A percentile compares a stretch with the other conserved stretches of the same genome.
phyloP scores from a whole-genome alignment of 2,797 vertebrate genomes.

The Spatula versicolor region DNA sequence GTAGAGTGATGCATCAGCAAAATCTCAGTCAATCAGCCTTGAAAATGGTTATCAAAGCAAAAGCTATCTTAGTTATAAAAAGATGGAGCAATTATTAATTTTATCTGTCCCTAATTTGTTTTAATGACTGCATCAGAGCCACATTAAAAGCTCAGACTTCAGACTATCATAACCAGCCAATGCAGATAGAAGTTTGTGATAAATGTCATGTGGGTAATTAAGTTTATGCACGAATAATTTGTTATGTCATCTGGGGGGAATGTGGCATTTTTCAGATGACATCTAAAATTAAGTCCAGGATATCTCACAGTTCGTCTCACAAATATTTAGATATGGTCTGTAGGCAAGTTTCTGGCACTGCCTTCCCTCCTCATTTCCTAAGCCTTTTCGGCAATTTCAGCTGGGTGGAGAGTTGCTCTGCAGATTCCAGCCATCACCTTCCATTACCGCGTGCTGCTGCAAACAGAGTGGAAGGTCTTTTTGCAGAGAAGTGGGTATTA shows the following conservation, averaged over 20 bases:
- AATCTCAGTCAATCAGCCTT: background rate
- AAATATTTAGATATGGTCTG: background rate
- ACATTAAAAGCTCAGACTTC: slow-evolving; percentile 15
- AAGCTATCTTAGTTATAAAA: background rate
- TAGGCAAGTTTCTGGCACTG: background rate
- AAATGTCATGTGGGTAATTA: slow-evolving; percentile 51
- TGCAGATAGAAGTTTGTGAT: slow-evolving; percentile 1
- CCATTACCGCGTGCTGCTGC: background rate
- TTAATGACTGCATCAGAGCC: slow-evolving; percentile 17
- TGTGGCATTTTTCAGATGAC: slow-evolving; percentile 42
- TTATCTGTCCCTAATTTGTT: slow-evolving; percentile 26
- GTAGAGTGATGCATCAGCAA: background rate
- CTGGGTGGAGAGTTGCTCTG: background rate
- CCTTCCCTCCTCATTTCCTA: background rate
- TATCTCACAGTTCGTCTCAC: background rate
- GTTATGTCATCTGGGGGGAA: background rate
- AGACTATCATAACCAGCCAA: background rate
- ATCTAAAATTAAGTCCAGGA: slow-evolving; percentile 32
- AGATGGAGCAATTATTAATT: background rate
- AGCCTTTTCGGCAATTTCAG: background rate
- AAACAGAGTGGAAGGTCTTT: background rate
- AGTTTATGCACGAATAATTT: slow-evolving; percentile 51
- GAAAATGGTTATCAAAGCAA: background rate
- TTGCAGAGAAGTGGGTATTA: background rate
- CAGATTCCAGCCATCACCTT: background rate